Evolutionary conservation across 2,797 vertebrate species (phyloP).

Genomic region (Eremophila alpestris): DNA sequence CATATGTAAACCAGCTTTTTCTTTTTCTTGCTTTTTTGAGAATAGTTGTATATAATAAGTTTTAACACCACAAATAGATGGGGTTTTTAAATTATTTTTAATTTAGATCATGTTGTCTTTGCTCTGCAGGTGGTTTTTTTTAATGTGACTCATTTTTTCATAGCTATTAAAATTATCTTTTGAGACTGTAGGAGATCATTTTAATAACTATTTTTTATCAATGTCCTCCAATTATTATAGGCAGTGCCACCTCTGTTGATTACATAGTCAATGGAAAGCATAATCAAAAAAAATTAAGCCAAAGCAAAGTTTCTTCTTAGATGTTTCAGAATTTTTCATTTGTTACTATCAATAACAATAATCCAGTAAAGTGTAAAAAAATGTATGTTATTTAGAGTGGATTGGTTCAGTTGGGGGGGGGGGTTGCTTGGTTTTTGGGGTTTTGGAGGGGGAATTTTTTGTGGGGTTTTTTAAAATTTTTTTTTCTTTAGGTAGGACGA

Average conservation of each 20-base stretch:
- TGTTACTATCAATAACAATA: not conserved
- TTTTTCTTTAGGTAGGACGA: not conserved
- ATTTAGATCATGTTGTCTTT: not conserved
- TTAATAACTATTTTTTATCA: not conserved
- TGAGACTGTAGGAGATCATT: not conserved
- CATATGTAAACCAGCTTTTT: rapidly evolving
- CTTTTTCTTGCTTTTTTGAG: not conserved
- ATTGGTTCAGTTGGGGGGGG: not conserved
- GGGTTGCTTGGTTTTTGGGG: rapidly evolving
- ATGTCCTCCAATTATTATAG: not conserved
- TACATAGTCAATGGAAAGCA: not conserved
- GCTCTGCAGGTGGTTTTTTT: not conserved
- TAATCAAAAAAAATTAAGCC: not conserved
- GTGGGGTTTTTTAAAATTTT: too few species aligned
- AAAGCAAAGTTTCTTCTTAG: not conserved
- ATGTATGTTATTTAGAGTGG: not conserved
- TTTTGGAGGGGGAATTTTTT: too few species aligned
- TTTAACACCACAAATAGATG: not conserved
- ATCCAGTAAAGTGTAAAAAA: not conserved
- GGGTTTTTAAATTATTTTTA: not conserved
- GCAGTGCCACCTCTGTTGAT: not conserved
- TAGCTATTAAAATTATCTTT: not conserved
- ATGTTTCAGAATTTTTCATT: not conserved
- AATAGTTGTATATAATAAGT: not conserved
- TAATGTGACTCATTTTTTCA: not conserved